Evolutionary conservation across 2,113 vertebrate species (phyloP).

Genomic region (Channa argus): DNA sequence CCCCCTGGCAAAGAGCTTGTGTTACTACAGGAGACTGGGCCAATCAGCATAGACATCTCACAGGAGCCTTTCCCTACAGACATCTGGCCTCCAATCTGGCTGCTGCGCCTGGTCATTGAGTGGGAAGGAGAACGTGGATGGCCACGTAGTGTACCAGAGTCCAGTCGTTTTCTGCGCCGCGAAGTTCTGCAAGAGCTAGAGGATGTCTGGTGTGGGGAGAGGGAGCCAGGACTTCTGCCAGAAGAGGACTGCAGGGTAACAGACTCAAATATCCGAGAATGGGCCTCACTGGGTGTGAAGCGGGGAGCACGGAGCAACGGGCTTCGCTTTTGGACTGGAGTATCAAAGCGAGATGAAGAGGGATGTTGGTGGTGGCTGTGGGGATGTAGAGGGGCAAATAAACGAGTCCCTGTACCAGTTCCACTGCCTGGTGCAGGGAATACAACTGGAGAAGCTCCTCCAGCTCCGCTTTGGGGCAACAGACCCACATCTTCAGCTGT

Average conservation of each 20-base stretch:
- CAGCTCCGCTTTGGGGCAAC: conserved; percentile 82
- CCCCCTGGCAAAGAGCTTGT: conserved; percentile 89
- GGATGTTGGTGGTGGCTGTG: conserved; percentile 82
- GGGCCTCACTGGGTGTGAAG: conserved; percentile 97
- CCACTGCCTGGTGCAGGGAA: conserved; percentile 82
- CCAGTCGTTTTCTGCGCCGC: conserved; percentile 86
- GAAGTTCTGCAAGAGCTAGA: conserved; percentile 79
- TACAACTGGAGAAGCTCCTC: conserved; percentile 66
- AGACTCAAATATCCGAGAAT: conserved; percentile 97
- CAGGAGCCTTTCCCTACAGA: conserved; percentile 76
- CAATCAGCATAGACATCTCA: conserved; percentile 76
- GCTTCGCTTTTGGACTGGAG: conserved; percentile 91
- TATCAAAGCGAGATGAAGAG: conserved; percentile 87
- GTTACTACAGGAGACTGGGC: conserved; percentile 76
- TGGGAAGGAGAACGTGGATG: conserved; percentile 94
- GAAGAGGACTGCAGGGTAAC: conserved; percentile 89
- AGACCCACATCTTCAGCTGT: conserved; percentile 96
- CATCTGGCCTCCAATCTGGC: conserved; percentile 85
- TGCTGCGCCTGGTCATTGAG: conserved; percentile 97
- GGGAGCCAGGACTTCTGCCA: conserved; percentile 82
- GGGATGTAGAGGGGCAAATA: conserved; percentile 88
- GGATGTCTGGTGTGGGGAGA: conserved; percentile 84
- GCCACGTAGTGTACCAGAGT: conserved; percentile 85
- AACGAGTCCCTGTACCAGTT: conserved; percentile 83
- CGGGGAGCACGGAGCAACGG: conserved; percentile 92